Evolutionary conservation across 2,113 vertebrate genomes (phyloP), one percentile per base, ranked within the genome.

Genomic region (Stegostoma tigrinum): DNA sequence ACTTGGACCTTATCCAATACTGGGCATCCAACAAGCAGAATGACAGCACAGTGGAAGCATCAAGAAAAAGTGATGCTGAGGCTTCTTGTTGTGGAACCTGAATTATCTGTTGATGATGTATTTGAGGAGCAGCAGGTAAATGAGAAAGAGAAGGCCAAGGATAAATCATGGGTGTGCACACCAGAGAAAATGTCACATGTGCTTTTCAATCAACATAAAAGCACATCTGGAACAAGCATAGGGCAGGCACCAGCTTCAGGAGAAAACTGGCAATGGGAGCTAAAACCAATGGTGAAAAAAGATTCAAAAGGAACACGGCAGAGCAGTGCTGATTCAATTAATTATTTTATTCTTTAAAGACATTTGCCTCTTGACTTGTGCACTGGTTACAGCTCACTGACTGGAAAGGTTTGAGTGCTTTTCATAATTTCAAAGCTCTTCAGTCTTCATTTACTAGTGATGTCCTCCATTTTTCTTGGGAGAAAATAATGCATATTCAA

Each of bases 401-500:
- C 15, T 64, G 30, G 87, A 64, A 64, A n/a, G 48, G 27, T 5
- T 14, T 15, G 24, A 86, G 61, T 38, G 15, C n/a, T 83, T 34
- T 30, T 2, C 34, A 38, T 38, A 64, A 55, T 86, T 95, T 95
- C 48, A 95, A 67, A 21, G 52, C n/a, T 70, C 19, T 90, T 70
- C 34, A 64, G 55, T 21, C 15, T 75, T 61, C 70, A 55, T 75
- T 75, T n/a, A 75, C 95, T 97, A 98, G 96, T 97, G 97, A 96
- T 98, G 97, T 15, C 97, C 98, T 96, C 98, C 97, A 95, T 97
- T n/a, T 96, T 99, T 99, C 97, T 98, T 98, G 7, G 98, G 98
- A 55, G 98, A 98, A 95, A 98, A 98, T 61, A 99, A 95, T 2
- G 97, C 61, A 96, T 99, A 99, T 96, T 99, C 99, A 55, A 99